Conservation (phyloP, 92 coral and sea anemone genomes). For the Siderastrea siderea region DNA sequence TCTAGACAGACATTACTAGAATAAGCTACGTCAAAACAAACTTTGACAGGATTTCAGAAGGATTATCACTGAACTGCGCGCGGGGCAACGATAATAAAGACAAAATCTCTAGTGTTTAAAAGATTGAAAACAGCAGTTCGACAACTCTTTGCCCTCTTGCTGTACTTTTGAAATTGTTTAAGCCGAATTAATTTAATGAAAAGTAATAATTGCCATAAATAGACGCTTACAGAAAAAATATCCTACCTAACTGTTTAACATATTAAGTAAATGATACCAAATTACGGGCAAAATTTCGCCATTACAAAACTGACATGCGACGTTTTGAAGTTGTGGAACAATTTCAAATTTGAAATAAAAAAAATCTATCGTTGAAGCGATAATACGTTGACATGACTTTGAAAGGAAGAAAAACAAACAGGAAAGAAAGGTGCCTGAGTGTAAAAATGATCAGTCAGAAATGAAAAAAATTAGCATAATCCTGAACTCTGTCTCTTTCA, state of each 20-base stretch:
- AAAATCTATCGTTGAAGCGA: not conserved
- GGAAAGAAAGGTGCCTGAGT: not conserved
- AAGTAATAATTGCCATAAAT: conserved; percentile 10
- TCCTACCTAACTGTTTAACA: not conserved
- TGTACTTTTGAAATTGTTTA: conserved; percentile 10
- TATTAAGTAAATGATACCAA: not conserved
- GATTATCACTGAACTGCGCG: not conserved
- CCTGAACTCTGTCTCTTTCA: not conserved
- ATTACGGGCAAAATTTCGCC: not conserved
- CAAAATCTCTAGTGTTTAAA: not conserved
- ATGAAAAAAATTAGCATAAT: conserved; percentile 2
- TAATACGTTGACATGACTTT: not conserved
- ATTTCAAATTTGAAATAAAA: not conserved
- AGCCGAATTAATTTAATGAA: not conserved
- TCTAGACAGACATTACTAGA: not conserved
- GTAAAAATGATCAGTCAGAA: not conserved
- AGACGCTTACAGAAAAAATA: not conserved
- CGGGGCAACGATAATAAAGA: not conserved
- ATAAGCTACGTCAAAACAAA: conserved; percentile 23
- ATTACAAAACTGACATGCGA: not conserved
- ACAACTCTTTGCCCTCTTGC: not conserved
- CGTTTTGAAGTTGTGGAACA: too few species aligned
- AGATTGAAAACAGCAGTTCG: not conserved
- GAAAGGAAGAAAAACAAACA: not conserved
- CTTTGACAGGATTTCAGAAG: conserved; percentile 1